These are phyloP conservation scores for Acrocera orbiculus DNA, from an alignment of 2,888 invertebrate genomes.

Conservation along the genomic window DNA sequence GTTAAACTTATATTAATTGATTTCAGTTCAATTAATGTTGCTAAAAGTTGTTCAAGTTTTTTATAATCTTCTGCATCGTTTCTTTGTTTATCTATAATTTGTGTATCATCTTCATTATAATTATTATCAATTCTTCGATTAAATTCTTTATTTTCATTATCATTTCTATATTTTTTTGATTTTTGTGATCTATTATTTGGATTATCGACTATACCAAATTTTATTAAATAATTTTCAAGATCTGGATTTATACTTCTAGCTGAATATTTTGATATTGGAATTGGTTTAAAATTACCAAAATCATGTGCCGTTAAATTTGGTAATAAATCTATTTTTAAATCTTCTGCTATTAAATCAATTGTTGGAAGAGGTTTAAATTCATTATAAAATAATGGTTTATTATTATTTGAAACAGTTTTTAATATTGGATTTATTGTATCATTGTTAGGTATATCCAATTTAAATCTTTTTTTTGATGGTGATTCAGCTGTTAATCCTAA, in stretches of 20 bases:
- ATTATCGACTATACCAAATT: conserved; percentile 21
- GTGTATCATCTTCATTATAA: conserved; percentile 1
- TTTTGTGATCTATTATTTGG: conserved; percentile 11
- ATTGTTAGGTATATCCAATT: conserved; percentile 21
- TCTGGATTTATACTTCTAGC: conserved; percentile 22
- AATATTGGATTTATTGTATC: too few relatives aligned
- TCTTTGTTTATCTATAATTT: conserved; percentile 11
- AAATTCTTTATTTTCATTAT: background rate
- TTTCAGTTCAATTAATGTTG: conserved; percentile 32
- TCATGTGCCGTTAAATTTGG: conserved; percentile 25
- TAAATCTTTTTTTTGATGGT: conserved; percentile 18
- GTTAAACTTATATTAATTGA: conserved; percentile 29
- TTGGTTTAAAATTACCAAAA: conserved; percentile 28
- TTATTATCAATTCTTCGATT: conserved; percentile 10
- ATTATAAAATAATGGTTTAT: too few relatives aligned
- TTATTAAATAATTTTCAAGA: conserved; percentile 26
- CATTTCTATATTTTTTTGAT: conserved; percentile 1
- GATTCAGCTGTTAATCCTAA: conserved; percentile 26
- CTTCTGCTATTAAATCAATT: conserved; percentile 17
- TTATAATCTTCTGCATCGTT: conserved; percentile 34
- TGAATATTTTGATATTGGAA: conserved; percentile 25
- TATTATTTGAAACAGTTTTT: too few relatives aligned
- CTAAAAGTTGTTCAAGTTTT: conserved; percentile 32
- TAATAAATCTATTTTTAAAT: conserved; percentile 19
- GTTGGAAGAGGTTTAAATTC: conserved; percentile 10